Evolutionary conservation across 64 coral and sea anemone species (phyloP).

Genomic region (Montipora capricornis): DNA sequence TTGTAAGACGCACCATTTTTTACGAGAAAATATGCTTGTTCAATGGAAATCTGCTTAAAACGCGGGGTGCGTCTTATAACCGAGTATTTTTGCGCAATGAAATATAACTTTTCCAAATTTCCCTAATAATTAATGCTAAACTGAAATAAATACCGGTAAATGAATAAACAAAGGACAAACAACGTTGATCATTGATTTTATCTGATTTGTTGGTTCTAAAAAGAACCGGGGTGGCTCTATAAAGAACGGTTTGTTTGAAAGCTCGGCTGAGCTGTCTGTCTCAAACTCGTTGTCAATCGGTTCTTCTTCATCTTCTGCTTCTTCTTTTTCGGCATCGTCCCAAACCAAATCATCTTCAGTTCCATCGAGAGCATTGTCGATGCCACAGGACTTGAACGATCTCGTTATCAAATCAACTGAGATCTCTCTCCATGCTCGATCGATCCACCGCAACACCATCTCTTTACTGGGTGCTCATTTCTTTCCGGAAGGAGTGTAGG

Average conservation of each 20-base stretch:
- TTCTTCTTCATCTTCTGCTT: not conserved
- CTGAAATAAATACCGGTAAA: not conserved
- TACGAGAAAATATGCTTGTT: not conserved
- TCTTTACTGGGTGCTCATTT: not conserved
- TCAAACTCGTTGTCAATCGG: not conserved
- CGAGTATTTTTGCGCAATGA: not conserved
- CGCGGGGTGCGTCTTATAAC: not conserved
- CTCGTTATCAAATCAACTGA: slow-evolving; percentile 11
- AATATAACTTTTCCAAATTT: not conserved
- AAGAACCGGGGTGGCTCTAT: not conserved
- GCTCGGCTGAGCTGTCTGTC: not conserved
- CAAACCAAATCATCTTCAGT: not conserved
- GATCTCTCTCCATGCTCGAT: not conserved
- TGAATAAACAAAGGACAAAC: not conserved
- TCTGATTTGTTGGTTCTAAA: not conserved
- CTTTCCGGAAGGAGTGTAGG: slow-evolving; percentile 26
- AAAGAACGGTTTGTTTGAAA: not conserved
- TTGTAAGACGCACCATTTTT: slow-evolving; percentile 12
- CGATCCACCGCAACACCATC: not conserved
- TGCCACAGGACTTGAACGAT: slow-evolving; percentile 37
- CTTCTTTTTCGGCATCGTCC: not conserved
- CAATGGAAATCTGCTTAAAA: not conserved
- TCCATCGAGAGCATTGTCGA: slow-evolving; percentile 25
- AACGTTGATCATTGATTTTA: not conserved
- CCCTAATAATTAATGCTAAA: no score